phyloP scores from a whole-genome alignment of 2,113 vertebrate species.

The Sebastes fasciatus region DNA sequence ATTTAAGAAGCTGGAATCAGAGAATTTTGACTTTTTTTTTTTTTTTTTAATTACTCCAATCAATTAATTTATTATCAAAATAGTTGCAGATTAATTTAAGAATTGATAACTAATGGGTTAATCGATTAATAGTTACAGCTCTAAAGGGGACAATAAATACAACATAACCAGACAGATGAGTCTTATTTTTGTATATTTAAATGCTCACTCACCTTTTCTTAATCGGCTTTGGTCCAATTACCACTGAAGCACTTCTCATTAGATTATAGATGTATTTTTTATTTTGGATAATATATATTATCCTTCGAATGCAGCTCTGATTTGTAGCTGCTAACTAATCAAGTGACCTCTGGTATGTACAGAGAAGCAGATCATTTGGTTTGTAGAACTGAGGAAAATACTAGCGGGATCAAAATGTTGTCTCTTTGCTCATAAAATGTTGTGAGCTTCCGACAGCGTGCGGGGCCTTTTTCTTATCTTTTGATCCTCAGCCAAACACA shows the following conservation, averaged over 20 bases:
- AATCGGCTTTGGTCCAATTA: background rate
- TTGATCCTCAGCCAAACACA: slow-evolving; percentile 59
- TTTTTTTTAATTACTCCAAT: no score
- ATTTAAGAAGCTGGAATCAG: no score
- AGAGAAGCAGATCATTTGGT: slow-evolving; percentile 23
- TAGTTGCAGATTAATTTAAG: no score
- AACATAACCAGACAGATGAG: background rate
- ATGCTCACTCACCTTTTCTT: background rate
- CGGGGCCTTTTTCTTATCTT: slow-evolving; percentile 53
- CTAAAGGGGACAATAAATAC: no score
- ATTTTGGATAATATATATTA: background rate
- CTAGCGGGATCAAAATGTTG: slow-evolving; percentile 22
- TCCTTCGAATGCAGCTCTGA: background rate
- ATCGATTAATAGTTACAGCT: no score
- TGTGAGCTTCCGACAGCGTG: slow-evolving; percentile 32
- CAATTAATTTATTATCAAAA: no score
- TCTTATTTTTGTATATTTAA: background rate
- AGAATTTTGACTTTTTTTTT: no score
- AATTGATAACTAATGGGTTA: no score
- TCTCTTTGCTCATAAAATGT: slow-evolving; percentile 26
- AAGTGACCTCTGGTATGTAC: slow-evolving; percentile 18
- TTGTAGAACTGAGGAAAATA: slow-evolving; percentile 24
- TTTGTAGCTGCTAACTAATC: slow-evolving; percentile 17
- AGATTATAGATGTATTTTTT: background rate
- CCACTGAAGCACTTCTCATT: background rate